Evolutionary conservation across 2,797 vertebrate species (phyloP).

Genomic region (Acestrorhynchus altus): DNA sequence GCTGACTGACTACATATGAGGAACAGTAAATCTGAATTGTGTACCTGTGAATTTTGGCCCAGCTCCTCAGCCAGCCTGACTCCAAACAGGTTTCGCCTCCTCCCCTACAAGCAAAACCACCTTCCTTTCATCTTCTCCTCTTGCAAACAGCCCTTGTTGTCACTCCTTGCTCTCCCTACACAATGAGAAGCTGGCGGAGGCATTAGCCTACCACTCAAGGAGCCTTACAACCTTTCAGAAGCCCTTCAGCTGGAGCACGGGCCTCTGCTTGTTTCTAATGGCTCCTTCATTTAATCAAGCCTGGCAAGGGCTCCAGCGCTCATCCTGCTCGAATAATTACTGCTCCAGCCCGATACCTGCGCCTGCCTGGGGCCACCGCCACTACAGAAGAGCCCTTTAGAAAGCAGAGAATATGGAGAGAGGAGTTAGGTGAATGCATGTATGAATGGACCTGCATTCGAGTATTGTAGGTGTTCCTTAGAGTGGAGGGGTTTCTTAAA

Average conservation of each 20-base stretch:
- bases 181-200: constrained; percentile 50
- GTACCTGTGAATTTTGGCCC: too few species aligned
- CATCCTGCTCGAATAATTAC: constrained; percentile 74
- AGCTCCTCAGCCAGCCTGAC: constrained; percentile 58
- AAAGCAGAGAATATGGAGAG: constrained; percentile 46
- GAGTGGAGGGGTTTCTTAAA: neutral
- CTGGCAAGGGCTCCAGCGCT: constrained; percentile 54
- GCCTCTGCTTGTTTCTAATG: constrained; percentile 75
- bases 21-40: too few species aligned
- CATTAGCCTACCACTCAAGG: constrained; percentile 61
- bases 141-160: constrained; percentile 63
- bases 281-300: constrained; percentile 69
- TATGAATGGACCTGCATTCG: neutral
- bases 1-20: too few species aligned
- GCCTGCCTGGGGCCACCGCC: constrained; percentile 33
- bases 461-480: too few species aligned
- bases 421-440: neutral
- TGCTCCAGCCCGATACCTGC: constrained; percentile 63
- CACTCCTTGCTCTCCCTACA: constrained; percentile 44
- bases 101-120: constrained; percentile 20
- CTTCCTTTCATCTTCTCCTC: constrained; percentile 35
- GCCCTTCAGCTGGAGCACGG: constrained; percentile 68
- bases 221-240: constrained; percentile 61
- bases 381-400: constrained; percentile 21
- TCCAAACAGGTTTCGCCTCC: constrained; percentile 59